Percentiles rank a stretch among this genome's conserved stretches.
These are phyloP conservation scores for Holothuria leucospilota DNA, from an alignment of 53 echinoderm and acorn worm genomes.

Conservation along the genomic window DNA sequence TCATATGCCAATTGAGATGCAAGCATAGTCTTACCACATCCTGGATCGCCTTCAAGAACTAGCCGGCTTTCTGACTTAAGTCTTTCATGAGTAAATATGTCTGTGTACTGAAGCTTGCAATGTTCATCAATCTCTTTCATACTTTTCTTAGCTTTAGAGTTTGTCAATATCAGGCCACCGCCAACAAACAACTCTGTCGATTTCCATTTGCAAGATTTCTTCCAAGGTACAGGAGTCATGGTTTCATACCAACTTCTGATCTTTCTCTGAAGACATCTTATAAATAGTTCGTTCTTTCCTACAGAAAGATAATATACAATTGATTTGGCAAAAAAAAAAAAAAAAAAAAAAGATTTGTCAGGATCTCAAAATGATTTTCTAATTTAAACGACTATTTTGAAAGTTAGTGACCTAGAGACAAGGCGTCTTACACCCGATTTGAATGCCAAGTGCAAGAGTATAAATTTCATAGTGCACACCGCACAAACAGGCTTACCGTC, in stretches of 20 bases:
- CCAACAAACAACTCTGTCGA: neutral
- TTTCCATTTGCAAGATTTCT: conserved; percentile 22
- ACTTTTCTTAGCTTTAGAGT: neutral
- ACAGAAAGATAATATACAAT: neutral
- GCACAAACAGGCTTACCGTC: too few relatives aligned
- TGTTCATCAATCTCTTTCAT: neutral
- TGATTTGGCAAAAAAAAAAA: too few relatives aligned
- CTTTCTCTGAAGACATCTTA: neutral
- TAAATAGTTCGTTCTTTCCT: neutral
- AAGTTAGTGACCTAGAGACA: too few relatives aligned
- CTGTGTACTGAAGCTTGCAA: neutral
- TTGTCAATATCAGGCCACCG: neutral
- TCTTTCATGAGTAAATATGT: conserved; percentile 2
- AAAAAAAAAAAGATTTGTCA: too few relatives aligned
- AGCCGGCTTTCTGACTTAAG: neutral
- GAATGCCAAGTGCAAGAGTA: too few relatives aligned
- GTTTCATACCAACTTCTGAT: neutral
- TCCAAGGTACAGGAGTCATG: conserved; percentile 30
- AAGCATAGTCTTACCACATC: neutral
- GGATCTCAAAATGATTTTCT: too few relatives aligned
- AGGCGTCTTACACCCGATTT: too few relatives aligned
- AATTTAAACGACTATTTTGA: too few relatives aligned
- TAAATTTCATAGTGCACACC: too few relatives aligned
- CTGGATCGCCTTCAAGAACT: conserved; percentile 5
- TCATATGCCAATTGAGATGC: conserved; percentile 8